Conservation (phyloP, 1,140 invertebrate genomes). For the Drosophila trapezifrons region DNA sequence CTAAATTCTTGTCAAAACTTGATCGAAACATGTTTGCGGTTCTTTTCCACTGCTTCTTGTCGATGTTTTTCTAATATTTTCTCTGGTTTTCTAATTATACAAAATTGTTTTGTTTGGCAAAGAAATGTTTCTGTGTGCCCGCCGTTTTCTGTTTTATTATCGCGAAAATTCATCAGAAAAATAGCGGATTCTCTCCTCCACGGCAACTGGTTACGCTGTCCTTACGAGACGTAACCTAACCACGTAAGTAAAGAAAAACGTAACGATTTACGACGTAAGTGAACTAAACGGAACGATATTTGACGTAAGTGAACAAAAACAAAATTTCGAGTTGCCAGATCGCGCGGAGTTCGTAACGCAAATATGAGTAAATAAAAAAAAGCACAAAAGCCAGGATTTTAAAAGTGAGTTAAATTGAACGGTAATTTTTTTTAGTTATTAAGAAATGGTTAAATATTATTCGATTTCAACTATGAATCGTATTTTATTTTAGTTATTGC, state of each 20-base stretch:
- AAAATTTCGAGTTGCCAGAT: constrained; percentile 1
- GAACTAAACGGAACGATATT: neutral
- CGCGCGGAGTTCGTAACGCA: neutral
- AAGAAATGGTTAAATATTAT: no score
- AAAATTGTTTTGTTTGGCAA: constrained; percentile 29
- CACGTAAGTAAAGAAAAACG: no score
- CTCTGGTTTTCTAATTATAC: constrained; percentile 4
- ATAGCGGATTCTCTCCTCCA: no score
- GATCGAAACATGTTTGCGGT: constrained; percentile 77
- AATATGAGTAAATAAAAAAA: neutral
- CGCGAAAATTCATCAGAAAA: no score
- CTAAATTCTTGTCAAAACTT: constrained; percentile 81
- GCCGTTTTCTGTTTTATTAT: no score
- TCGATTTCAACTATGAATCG: no score
- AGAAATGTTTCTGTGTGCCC: neutral
- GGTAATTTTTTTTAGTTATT: no score
- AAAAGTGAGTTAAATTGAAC: neutral
- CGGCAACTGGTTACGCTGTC: no score
- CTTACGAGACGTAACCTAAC: neutral
- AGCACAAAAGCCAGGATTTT: neutral
- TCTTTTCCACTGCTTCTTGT: constrained; percentile 3
- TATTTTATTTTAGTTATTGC: no score
- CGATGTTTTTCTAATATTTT: constrained; percentile 10
- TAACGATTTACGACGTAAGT: no score
- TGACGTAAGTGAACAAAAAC: no score